phyloP scores from a whole-genome alignment of 2,888 invertebrate species.

The Notodonta ziczac region DNA sequence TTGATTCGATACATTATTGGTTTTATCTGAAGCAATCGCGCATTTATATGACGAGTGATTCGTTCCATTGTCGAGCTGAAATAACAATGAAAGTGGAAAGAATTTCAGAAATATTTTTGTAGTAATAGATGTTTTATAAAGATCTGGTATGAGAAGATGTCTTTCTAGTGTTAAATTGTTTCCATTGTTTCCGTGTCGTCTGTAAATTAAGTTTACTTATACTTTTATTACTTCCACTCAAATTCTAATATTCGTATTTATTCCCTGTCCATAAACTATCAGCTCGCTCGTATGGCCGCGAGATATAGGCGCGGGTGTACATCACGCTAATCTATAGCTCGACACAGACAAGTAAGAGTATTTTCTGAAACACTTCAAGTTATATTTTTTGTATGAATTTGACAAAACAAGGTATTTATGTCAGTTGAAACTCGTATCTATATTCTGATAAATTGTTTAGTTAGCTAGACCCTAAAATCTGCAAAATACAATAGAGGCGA shows the following conservation, averaged over 20 bases:
- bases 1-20: slow-evolving; percentile 5
- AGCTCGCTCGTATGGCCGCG: not conserved
- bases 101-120: no score
- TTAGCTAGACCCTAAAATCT: no score
- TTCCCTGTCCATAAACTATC: not conserved
- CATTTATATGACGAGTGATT: not conserved
- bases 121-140: no score
- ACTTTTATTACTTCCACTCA: not conserved
- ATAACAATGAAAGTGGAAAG: not conserved
- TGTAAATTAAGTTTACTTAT: not conserved
- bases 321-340: not conserved
- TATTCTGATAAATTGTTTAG: no score
- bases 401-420: no score
- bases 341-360: not conserved
- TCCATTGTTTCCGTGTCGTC: not conserved
- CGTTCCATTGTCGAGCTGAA: not conserved
- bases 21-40: slow-evolving; percentile 2
- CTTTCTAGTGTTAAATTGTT: not conserved
- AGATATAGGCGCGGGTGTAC: not conserved
- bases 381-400: no score
- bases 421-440: no score
- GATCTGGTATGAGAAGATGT: not conserved
- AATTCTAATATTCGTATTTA: not conserved
- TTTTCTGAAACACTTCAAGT: not conserved
- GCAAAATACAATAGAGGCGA: no score